Evolutionary conservation across 2,797 vertebrate species (phyloP), one percentile per base, ranked within the genome.

Genomic region (Ctenochaetus hawaiiensis): DNA sequence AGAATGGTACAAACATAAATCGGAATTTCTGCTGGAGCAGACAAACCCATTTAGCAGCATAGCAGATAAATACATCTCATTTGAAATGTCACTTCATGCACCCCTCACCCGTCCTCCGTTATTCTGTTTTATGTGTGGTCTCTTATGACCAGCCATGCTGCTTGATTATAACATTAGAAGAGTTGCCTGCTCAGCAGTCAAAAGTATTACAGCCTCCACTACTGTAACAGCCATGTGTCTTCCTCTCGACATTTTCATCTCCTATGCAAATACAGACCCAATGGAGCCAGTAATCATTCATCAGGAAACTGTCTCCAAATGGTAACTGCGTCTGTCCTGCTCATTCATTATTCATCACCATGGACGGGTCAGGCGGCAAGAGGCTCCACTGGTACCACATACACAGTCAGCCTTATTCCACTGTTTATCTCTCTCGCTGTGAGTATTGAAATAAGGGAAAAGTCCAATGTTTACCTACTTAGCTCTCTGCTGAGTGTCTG

Each of bases 241-340:
- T 89, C 90, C 87, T 82, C 84, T 82, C 85, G 83, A 94, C 89
- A 83, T 93, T 94, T 95, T 94, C 94, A 95, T 95, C 89, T 94
- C 88, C 91, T 92, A 93, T 95, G 94, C 94, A 95, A 96, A 95
- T 95, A 92, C 89, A 90, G 90, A 93, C 89, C 86, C 91, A 90
- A 90, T 91, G 91, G 92, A 93, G 93, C 92, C 87, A 77, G 92
- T 94, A 93, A 95, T 95, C 93, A 89, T 94, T 96, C 93, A 95
- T 94, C 93, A 95, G 92, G 85, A 92, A 93, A 90, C 89, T 86
- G 88, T 92, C 92, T 93, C 86, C 86, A 92, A 94, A 93, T 89
- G 91, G 90, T 93, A 93, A 91, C 94, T 84, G 93, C 91, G 86
- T 90, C 80, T 91, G 88, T 94, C 91, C 91, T 82, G 85, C 90